phyloP scores from a whole-genome alignment of 2,797 vertebrate genomes.

The Characodon lateralis region DNA sequence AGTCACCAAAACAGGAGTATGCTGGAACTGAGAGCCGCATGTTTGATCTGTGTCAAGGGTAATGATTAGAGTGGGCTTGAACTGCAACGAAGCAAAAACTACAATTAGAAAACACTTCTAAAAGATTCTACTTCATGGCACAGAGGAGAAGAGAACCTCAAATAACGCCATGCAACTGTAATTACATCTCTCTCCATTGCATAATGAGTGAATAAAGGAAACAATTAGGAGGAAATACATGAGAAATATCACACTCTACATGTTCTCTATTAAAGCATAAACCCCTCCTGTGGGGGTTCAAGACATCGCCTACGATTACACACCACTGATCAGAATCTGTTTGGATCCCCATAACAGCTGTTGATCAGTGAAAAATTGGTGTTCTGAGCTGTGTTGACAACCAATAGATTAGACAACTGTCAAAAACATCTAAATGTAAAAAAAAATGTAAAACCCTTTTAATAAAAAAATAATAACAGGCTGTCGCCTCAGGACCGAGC shows the following conservation, averaged over 20 bases:
- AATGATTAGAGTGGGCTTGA: background rate
- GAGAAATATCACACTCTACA: background rate
- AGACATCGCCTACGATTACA: background rate
- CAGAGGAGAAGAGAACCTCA: background rate
- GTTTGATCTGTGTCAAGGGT: background rate
- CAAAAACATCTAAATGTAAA: background rate
- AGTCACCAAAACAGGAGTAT: background rate
- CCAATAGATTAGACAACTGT: background rate
- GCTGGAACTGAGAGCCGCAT: background rate
- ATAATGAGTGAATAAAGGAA: background rate
- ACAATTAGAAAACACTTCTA: background rate
- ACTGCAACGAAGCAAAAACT: background rate
- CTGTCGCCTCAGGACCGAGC: background rate
- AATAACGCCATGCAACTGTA: background rate
- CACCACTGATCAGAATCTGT: background rate
- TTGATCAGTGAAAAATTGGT: background rate
- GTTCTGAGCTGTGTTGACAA: background rate
- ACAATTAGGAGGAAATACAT: background rate
- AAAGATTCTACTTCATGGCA: background rate
- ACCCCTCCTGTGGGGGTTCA: background rate
- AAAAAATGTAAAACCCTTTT: background rate
- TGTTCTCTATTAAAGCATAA: background rate
- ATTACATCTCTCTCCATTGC: background rate
- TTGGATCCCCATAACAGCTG: background rate
- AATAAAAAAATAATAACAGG: background rate